Percentiles rank a stretch among this genome's conserved stretches.
phyloP scores from a whole-genome alignment of 2,888 invertebrate species.

The Chrysina gloriosa region DNA sequence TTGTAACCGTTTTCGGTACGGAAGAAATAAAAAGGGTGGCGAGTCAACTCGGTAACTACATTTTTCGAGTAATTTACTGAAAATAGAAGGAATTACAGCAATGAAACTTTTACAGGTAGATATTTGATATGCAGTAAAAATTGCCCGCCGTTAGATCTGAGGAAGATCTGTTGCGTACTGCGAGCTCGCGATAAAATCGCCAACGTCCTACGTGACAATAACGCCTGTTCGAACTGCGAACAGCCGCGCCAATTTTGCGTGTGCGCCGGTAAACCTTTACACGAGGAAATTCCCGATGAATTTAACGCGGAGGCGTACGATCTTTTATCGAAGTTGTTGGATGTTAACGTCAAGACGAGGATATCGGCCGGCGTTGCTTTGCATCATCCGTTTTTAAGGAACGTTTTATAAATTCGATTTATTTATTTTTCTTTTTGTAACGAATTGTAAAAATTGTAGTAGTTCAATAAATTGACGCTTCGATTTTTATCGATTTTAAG shows the following conservation, averaged over 20 bases:
- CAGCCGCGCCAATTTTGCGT: conserved; percentile 63
- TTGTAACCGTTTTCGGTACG: conserved; percentile 82
- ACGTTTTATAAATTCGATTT: no score
- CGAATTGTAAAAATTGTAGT: no score
- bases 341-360: conserved; percentile 81
- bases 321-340: conserved; percentile 77
- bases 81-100: no score
- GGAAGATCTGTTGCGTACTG: conserved; percentile 65
- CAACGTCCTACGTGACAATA: conserved; percentile 10
- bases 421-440: no score
- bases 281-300: conserved; percentile 47
- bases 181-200: conserved; percentile 57
- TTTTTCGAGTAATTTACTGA: neutral
- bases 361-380: conserved; percentile 81
- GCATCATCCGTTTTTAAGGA: conserved; percentile 83
- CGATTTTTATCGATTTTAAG: no score
- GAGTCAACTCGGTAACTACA: conserved; percentile 70
- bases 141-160: conserved; percentile 66
- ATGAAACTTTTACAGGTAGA: conserved; percentile 63
- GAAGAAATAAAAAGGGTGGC: conserved; percentile 77
- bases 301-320: conserved; percentile 82
- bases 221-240: conserved; percentile 62
- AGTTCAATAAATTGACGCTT: no score
- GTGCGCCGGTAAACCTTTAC: conserved; percentile 56
- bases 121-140: conserved; percentile 68